Evolutionary conservation across 2,113 vertebrate species (phyloP).

Genomic region (Gorsachius goisagi): DNA sequence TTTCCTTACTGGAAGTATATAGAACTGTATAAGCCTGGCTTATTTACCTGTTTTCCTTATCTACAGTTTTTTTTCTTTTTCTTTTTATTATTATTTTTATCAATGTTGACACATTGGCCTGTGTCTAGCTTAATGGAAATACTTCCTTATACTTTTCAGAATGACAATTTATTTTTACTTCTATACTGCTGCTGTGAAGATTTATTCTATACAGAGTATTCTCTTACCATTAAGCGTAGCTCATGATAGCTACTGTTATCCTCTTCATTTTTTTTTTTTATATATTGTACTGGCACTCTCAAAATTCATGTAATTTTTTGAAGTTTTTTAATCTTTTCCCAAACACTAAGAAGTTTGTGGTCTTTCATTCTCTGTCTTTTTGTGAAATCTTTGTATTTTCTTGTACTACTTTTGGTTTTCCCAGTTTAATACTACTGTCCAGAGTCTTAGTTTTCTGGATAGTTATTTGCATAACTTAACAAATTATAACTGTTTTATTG

Average conservation of each 20-base stretch:
- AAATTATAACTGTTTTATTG: background rate
- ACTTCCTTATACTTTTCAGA: background rate
- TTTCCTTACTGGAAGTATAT: background rate
- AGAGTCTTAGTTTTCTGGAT: background rate
- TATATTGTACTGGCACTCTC: background rate
- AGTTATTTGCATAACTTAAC: background rate
- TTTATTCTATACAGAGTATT: background rate
- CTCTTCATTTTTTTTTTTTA: background rate
- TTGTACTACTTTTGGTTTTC: background rate
- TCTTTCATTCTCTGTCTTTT: background rate
- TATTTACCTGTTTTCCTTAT: background rate
- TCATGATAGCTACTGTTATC: background rate
- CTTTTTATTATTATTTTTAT: background rate
- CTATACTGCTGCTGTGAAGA: background rate
- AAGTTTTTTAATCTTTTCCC: background rate
- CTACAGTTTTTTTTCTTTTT: background rate
- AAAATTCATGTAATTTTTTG: background rate
- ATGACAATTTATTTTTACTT: background rate
- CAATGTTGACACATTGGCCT: background rate
- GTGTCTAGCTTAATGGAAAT: background rate
- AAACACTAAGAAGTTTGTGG: background rate
- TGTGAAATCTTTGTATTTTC: background rate
- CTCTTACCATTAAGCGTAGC: background rate
- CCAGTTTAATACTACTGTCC: background rate
- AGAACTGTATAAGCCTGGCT: background rate